Base-by-base conservation (phyloP, 53 echinoderm and acorn worm species). In the Paracentrotus lividus region DNA sequence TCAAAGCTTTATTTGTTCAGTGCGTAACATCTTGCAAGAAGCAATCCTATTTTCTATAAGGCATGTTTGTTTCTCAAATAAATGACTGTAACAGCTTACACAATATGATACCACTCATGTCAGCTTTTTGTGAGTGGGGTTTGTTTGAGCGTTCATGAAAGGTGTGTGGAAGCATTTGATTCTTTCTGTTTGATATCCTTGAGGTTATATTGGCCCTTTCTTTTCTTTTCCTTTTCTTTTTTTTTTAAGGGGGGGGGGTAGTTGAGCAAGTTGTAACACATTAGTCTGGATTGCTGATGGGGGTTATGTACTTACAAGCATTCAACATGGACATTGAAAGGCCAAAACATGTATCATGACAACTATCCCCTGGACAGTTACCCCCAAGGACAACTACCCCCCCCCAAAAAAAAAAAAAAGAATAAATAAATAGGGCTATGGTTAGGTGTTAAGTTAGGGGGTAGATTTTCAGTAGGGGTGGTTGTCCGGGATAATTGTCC, bases 31-130 rank as follows among this genome's bases (percentile, higher is more conserved):
- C 86, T 56, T 86, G 86, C 31, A 86, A 36, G 56, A 38, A 56
- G 86, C 55, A 24, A 86, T 36, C 44, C 33, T 13, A 16, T 86
- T 55, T 54, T 86, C 33, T 55, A 55, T 85, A 86, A 31, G 56
- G n/a, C 29, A 55, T 56, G 43, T 56, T 86, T 55, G 56, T 86
- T 86, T 56, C 20, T 36, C 56, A 24, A 32, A 33, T 36, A 34
- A 56, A 56, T 86, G 86, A 86, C 56, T 86, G 86, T 86, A 27
- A 86, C 86, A 86, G 86, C 86, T 86, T 86, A 56, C 32, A 7
- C 56, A 56, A 85, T 85, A 85, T 27, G 51, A 51, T 85, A 21
- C 34, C 2, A 0, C 32, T 38, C 20, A 72, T 72, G 72, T 72
- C 32, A 38, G 27, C 27, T 72, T 38, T 18, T 34, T 12, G 36